Percentiles rank a stretch among this genome's conserved stretches.
Conservation (phyloP, 2,797 vertebrate genomes). For the Semotilus atromaculatus region DNA sequence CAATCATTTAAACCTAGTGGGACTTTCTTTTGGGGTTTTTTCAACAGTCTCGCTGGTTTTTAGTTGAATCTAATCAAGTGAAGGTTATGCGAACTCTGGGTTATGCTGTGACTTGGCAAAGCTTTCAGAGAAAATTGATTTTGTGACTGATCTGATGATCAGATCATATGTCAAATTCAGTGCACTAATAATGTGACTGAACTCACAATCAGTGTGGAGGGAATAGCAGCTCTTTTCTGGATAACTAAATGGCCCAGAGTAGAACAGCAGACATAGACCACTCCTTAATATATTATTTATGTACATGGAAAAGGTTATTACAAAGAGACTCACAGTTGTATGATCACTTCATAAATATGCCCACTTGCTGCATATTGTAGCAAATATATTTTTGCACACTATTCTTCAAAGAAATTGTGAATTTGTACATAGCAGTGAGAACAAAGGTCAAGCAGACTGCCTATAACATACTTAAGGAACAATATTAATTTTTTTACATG, state of each 20-base stretch:
- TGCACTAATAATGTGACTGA: conserved; percentile 7
- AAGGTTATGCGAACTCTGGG: conserved; percentile 18
- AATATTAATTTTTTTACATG: too few species aligned
- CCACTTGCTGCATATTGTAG: background rate
- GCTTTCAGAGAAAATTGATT: conserved; percentile 15
- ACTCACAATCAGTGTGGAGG: background rate
- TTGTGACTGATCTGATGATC: conserved; percentile 3
- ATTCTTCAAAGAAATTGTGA: background rate
- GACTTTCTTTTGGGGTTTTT: conserved; percentile 32
- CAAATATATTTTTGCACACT: background rate
- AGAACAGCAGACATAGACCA: background rate
- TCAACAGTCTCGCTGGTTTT: conserved; percentile 18
- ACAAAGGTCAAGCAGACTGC: too few species aligned
- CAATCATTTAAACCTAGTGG: conserved; percentile 15
- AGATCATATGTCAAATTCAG: conserved; percentile 8
- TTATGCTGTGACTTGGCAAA: background rate
- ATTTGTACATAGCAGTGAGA: background rate
- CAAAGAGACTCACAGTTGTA: background rate
- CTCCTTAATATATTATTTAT: conserved; percentile 38
- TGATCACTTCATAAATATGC: conserved; percentile 23
- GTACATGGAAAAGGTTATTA: conserved; percentile 7
- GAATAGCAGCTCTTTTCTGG: background rate
- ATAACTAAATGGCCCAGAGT: conserved; percentile 1
- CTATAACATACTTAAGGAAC: too few species aligned
- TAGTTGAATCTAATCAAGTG: conserved; percentile 18